Evolutionary conservation across 2,888 invertebrate species (phyloP), one percentile per base, ranked within the genome.

Genomic region (Torymus auratus): DNA sequence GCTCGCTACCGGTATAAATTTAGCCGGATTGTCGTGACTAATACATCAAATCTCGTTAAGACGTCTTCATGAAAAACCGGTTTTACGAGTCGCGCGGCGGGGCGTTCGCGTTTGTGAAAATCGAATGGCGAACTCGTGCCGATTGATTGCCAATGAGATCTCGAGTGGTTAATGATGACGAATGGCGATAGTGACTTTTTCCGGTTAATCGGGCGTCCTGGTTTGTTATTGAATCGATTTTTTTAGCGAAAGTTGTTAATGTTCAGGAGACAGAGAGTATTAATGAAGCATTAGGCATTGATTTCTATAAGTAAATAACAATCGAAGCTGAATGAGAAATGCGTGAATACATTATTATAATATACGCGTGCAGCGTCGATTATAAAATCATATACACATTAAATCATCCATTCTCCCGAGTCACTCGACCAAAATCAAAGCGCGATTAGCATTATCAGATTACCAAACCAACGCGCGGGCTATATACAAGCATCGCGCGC

Each of bases 21-120:
- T 88, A 88, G 86, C 86, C 84, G 58, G 77, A 86, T 88, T 87
- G 87, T 87, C 87, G 84, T 85, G 83, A 82, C 83, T 84, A 84
- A 85, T 86, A 86, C 86, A 86, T 86, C 86, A 85, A 87, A 87
- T 87, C 86, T 85, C 84, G 85, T 86, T 85, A 84, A 86, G 85
- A 86, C 83, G 85, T 86, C 85, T 86, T 86, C 84, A 84, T 85
- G 85, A 84, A 75, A 82, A 82, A 71, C 75, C 80, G 77, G 82
- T 80, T 79, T 73, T 62, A 13, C 74, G 52, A 68, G 67, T 56
- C 12, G 28, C 11, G 14, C 60, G 11, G 23, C 56, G 41, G 41
- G 41, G 62, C 41, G 50, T 55, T 15, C 14, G 28, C 13, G 50
- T 58, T 41, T 41, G 41, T 41, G 41, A 41, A 41, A 41, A 41